These are phyloP conservation scores for Drosophila nikananu DNA, from an alignment of 1,140 invertebrate genomes.

Conservation along the genomic window DNA sequence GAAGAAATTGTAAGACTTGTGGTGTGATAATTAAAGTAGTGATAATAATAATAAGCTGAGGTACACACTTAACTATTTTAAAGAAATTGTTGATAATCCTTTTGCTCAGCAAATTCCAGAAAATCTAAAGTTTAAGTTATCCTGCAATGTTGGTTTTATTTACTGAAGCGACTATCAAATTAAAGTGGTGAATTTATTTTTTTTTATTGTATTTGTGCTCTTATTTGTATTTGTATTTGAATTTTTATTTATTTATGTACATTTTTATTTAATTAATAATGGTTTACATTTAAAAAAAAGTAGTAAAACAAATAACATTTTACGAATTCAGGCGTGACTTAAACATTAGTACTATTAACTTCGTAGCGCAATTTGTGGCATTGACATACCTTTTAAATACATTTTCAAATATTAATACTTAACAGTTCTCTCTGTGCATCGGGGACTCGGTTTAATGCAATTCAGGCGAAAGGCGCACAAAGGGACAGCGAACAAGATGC, in stretches of 20 bases:
- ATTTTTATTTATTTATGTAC: too few relatives aligned
- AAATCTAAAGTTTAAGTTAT: too few relatives aligned
- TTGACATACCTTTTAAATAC: background rate
- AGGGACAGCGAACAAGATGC: constrained; percentile 84
- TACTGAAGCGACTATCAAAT: too few relatives aligned
- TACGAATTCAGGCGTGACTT: background rate
- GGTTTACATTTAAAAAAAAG: too few relatives aligned
- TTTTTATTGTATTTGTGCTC: too few relatives aligned
- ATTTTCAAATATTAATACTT: background rate
- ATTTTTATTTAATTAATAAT: too few relatives aligned
- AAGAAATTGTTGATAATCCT: too few relatives aligned
- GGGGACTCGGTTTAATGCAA: constrained; percentile 67
- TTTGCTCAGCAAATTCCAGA: too few relatives aligned
- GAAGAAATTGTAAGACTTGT: background rate
- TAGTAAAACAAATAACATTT: background rate
- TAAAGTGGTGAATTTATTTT: too few relatives aligned
- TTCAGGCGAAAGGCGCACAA: constrained; percentile 83
- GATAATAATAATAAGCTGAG: background rate
- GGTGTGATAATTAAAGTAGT: too few relatives aligned
- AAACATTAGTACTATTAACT: background rate
- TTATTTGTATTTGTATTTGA: too few relatives aligned
- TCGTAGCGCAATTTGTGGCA: background rate
- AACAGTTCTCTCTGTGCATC: constrained; percentile 9
- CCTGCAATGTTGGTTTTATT: too few relatives aligned
- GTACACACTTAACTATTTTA: background rate